Conservation (phyloP, 2,888 invertebrate genomes). For the Synergus laeviventris region DNA sequence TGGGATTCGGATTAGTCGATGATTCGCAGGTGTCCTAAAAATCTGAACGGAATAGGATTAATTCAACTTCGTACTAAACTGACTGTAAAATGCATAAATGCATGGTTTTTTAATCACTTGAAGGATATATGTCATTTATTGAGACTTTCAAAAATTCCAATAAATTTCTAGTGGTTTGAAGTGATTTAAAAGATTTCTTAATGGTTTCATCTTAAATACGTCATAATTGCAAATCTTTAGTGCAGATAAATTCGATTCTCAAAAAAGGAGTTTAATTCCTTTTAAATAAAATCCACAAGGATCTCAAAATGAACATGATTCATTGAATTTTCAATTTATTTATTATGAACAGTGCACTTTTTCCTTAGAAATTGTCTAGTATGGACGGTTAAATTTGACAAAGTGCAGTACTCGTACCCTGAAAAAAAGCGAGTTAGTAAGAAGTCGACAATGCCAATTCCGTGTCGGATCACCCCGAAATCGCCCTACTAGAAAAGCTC, state of each 20-base stretch:
- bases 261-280: not conserved
- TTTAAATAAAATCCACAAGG: too few relatives aligned
- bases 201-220: too few relatives aligned
- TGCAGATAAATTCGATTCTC: not conserved
- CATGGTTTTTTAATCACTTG: not conserved
- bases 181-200: too few relatives aligned
- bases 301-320: not conserved
- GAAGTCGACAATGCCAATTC: slow-evolving; percentile 15
- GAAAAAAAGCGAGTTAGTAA: not conserved
- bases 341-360: slow-evolving; percentile 6
- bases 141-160: too few relatives aligned
- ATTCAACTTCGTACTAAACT: slow-evolving; percentile 14
- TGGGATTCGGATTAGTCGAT: slow-evolving; percentile 31
- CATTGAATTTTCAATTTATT: not conserved
- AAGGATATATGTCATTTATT: not conserved
- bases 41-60: slow-evolving; percentile 14
- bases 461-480: slow-evolving; percentile 55
- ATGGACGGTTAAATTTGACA: slow-evolving; percentile 37
- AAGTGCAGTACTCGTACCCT: not conserved
- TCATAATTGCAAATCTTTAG: too few relatives aligned
- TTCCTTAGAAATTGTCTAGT: slow-evolving; percentile 4
- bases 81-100: not conserved
- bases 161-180: too few relatives aligned
- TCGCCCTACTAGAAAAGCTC: slow-evolving; percentile 57
- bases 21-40: slow-evolving; percentile 28